Conservation (phyloP, 2,113 vertebrate genomes). For the Leucoraja erinaceus region DNA sequence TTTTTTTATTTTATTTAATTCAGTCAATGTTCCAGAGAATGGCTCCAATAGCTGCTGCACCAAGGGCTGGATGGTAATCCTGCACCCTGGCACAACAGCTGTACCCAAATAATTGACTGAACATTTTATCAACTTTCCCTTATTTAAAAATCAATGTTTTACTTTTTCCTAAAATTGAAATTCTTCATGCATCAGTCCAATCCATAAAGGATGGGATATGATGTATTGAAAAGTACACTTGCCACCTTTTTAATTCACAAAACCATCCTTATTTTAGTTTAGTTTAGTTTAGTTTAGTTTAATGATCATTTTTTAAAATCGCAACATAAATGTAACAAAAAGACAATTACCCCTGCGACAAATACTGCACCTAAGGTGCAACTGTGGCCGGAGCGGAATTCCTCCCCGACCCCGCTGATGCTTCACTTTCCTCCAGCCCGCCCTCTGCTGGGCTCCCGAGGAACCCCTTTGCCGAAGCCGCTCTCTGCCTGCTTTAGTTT, state of each 20-base stretch:
- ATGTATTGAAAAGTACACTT: background rate
- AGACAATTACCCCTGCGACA: too few relatives aligned
- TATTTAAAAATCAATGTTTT: background rate
- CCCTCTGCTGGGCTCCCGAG: too few relatives aligned
- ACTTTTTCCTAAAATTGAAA: background rate
- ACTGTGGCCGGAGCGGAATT: too few relatives aligned
- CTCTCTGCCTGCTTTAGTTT: too few relatives aligned
- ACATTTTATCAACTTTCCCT: background rate
- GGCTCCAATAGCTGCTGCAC: background rate
- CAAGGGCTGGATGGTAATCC: background rate
- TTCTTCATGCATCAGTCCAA: background rate
- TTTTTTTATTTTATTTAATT: background rate
- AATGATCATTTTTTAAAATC: too few relatives aligned
- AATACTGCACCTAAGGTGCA: too few relatives aligned
- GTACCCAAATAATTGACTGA: background rate
- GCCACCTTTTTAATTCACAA: background rate
- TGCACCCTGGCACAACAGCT: background rate
- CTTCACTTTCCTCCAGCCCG: too few relatives aligned
- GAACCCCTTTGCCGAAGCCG: too few relatives aligned
- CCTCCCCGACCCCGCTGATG: too few relatives aligned
- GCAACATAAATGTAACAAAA: too few relatives aligned
- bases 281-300: too few relatives aligned
- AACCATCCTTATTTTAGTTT: background rate
- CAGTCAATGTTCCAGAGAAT: background rate
- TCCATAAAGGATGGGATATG: background rate